Conservation (phyloP, 1,140 invertebrate species). For the Drosophila subpulchrella region DNA sequence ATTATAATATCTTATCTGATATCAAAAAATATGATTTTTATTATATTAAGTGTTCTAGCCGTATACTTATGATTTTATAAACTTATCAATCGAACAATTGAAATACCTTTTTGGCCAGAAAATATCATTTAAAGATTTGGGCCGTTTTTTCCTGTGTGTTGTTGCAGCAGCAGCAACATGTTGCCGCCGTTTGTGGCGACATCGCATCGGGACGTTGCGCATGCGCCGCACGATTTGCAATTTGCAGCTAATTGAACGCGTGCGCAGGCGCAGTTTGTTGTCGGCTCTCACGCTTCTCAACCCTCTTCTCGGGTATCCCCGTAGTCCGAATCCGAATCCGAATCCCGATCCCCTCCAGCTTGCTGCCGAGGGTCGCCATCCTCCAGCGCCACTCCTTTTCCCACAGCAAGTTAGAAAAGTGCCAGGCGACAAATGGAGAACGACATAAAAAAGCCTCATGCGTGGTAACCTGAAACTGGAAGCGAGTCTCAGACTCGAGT, state of each 20-base stretch:
- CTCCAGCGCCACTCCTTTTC: constrained; percentile 1
- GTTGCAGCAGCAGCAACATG: constrained; percentile 57
- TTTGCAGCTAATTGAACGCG: constrained; percentile 83
- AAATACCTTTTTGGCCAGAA: no score
- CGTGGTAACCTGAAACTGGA: constrained; percentile 58
- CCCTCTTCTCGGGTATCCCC: constrained; percentile 14
- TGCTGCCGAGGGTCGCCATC: background rate
- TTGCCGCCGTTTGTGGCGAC: constrained; percentile 62
- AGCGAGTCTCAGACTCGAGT: constrained; percentile 41
- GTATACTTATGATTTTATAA: no score
- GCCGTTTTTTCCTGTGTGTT: background rate
- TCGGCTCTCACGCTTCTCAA: constrained; percentile 53
- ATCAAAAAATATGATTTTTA: no score
- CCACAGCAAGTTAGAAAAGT: constrained; percentile 45
- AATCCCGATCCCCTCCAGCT: background rate
- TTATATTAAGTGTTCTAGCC: no score
- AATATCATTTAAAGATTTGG: no score
- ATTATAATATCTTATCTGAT: no score
- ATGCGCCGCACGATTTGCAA: constrained; percentile 80
- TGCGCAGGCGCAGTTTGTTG: constrained; percentile 77
- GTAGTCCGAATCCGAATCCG: constrained; percentile 3
- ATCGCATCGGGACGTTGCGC: constrained; percentile 66
- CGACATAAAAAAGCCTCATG: constrained; percentile 58
- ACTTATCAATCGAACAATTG: no score
- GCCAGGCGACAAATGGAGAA: constrained; percentile 70